These are phyloP conservation scores for Tortrix viridana DNA, from an alignment of 2,888 invertebrate genomes.

Conservation along the genomic window DNA sequence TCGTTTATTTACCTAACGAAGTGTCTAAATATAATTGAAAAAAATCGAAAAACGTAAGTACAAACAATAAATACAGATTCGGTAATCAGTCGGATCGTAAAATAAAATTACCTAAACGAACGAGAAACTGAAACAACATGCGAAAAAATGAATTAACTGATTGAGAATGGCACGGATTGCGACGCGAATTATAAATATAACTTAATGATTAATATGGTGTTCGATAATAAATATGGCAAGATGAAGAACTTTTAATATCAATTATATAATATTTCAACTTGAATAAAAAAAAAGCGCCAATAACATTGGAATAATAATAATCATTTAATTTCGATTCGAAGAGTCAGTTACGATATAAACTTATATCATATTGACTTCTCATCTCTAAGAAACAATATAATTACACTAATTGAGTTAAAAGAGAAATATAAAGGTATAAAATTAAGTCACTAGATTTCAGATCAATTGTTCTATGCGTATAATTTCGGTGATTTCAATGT, in stretches of 20 bases:
- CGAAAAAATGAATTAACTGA: slow-evolving; percentile 11
- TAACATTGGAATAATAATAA: slow-evolving; percentile 16
- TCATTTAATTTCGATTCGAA: slow-evolving; percentile 1
- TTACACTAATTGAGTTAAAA: not conserved
- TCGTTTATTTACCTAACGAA: slow-evolving; percentile 45
- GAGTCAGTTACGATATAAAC: slow-evolving; percentile 24
- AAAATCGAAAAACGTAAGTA: slow-evolving; percentile 71
- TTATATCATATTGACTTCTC: slow-evolving; percentile 32
- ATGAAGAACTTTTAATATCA: slow-evolving; percentile 10
- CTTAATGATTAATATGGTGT: slow-evolving; percentile 12
- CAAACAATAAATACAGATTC: slow-evolving; percentile 69
- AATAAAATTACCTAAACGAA: slow-evolving; percentile 46
- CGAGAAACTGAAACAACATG: slow-evolving; percentile 37
- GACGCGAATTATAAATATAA: slow-evolving; percentile 22
- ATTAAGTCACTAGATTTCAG: slow-evolving; percentile 1
- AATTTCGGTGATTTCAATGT: not conserved
- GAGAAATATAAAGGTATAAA: not conserved
- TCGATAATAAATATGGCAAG: slow-evolving; percentile 33
- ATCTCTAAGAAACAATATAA: not conserved
- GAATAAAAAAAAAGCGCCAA: too few relatives aligned
- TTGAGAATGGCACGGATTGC: slow-evolving; percentile 19
- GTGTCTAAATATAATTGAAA: slow-evolving; percentile 53
- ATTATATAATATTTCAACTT: slow-evolving; percentile 29
- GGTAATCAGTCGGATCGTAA: slow-evolving; percentile 69
- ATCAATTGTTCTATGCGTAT: slow-evolving; percentile 1